Base-by-base conservation (phyloP, 1,140 invertebrate genomes). In the Neodiprion fabricii region DNA sequence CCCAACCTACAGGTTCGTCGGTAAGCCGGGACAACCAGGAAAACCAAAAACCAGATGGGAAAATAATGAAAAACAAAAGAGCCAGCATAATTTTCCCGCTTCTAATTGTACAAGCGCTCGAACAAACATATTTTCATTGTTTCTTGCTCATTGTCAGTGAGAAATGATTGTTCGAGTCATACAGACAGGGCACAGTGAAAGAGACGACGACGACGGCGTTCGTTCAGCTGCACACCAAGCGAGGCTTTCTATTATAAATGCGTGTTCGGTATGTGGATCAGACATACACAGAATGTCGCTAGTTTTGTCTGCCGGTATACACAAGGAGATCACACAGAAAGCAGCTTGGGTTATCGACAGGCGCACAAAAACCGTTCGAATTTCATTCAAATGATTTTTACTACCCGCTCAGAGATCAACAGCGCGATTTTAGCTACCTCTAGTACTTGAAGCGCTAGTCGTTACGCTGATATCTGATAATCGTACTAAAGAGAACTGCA, bases 1-100 rank as follows among this genome's bases (percentile, higher is more conserved):
- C 86, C 79, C 86, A 81, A 85, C 84, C 87, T 88, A 83, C 78
- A 78, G 74, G 53, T 67, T 67, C 28, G 67, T 47, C 40, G 11
- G 40, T 69, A 23, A 23, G 12, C 21, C 40, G 21, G 11, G 21
- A 23, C 21, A 69, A 23, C 21, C 40, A 47, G 23, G 12, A 23
- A 7, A 47, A 69, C 11, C 14, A 47, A 28, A 69, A 28, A 23
- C 11, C 12, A 23, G 21, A 69, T 21, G 2, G 21, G 40, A 72
- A n/a, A 69, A 67, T 67, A 66, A 66, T 23, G 67, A 49, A 67
- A 61, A 53, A 67, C 14, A 67, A 74, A 28, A 67, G 53, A 53
- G 53, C 67, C 28, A 48, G 70, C 67, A 68, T 28, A 53, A 67
- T n/a, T 66, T 12, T 14, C 14, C 61, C 14, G 17, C 14, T 21